Conservation (phyloP, 2,113 vertebrate species). For the Probosciger aterrimus region DNA sequence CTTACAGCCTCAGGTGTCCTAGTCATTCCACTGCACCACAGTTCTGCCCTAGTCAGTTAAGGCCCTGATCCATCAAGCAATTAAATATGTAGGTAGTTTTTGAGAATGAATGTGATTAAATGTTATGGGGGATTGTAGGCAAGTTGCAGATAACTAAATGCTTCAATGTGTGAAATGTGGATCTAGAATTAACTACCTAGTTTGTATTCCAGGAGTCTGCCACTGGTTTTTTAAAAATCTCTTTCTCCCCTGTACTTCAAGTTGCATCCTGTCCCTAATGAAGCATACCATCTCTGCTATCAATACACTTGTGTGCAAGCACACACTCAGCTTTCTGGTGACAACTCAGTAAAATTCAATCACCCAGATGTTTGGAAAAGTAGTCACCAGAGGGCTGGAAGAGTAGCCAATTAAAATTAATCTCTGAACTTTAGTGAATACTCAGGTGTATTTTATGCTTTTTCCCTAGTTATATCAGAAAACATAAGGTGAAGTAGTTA, state of each 20-base stretch:
- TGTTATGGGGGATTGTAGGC: background rate
- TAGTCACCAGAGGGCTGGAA: background rate
- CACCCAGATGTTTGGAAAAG: background rate
- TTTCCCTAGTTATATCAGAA: background rate
- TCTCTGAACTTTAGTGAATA: background rate
- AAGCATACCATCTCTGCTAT: background rate
- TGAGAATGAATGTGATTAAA: slow-evolving; percentile 41
- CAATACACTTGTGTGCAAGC: background rate
- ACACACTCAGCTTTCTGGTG: background rate
- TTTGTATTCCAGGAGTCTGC: slow-evolving; percentile 18
- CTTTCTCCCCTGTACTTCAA: background rate
- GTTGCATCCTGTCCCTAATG: background rate
- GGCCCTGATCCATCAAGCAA: slow-evolving; percentile 38
- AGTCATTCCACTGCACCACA: background rate
- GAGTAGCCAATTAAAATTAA: background rate
- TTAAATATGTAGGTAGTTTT: slow-evolving; percentile 53
- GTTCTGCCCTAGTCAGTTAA: slow-evolving; percentile 15
- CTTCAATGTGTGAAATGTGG: background rate
- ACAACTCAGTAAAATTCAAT: background rate
- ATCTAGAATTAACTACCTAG: slow-evolving; percentile 15
- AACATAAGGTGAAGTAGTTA: background rate
- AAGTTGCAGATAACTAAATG: slow-evolving; percentile 2
- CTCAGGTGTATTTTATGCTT: background rate
- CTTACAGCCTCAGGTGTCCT: slow-evolving; percentile 52
- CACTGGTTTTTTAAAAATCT: background rate